These are phyloP conservation scores for Vimba vimba DNA, from an alignment of 2,113 vertebrate genomes.

Conservation along the genomic window DNA sequence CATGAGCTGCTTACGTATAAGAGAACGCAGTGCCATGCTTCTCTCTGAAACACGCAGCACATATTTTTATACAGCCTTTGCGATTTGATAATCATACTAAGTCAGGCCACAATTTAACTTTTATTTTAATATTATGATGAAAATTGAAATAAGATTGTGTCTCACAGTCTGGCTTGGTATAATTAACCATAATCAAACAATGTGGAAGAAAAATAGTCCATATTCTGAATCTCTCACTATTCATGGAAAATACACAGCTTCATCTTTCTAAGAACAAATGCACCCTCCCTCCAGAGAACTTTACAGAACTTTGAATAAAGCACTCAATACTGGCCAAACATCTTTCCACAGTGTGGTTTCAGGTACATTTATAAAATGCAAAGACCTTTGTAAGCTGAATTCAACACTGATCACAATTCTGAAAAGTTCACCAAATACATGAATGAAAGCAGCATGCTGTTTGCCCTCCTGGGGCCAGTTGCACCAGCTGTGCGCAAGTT, in stretches of 20 bases:
- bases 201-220: neutral
- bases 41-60: too few species aligned
- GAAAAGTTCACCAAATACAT: neutral
- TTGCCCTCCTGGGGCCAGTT: neutral
- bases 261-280: neutral
- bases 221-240: slow-evolving; percentile 2
- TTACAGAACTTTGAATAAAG: neutral
- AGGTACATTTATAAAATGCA: slow-evolving; percentile 29
- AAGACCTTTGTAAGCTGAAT: slow-evolving; percentile 20
- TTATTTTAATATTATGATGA: neutral
- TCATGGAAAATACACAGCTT: neutral
- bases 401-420: neutral
- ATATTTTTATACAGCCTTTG: too few species aligned
- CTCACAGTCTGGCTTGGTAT: neutral
- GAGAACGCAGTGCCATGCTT: neutral
- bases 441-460: slow-evolving; percentile 1
- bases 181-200: slow-evolving; percentile 16
- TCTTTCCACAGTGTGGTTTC: slow-evolving; percentile 5
- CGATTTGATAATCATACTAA: too few species aligned
- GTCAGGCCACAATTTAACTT: too few species aligned
- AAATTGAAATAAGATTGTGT: neutral
- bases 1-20: neutral
- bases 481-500: too few species aligned
- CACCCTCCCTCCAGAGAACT: neutral
- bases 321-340: neutral